Conservation (phyloP, 2,888 invertebrate genomes). For the Agrypnus murinus region DNA sequence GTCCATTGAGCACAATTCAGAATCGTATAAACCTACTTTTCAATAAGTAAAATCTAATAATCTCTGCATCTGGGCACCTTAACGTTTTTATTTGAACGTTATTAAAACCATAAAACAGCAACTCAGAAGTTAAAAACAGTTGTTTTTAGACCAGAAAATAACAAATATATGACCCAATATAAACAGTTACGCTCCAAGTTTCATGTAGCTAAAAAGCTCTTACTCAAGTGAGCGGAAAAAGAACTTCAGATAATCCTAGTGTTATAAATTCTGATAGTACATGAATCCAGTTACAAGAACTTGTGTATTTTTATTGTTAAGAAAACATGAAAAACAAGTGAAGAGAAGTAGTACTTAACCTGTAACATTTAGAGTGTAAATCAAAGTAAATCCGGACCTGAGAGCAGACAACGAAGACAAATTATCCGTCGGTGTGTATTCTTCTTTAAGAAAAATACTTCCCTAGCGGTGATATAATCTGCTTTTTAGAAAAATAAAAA, state of each 20-base stretch:
- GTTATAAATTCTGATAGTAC: constrained; percentile 21
- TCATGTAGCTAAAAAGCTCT: too few relatives aligned
- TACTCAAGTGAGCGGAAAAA: too few relatives aligned
- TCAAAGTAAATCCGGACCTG: constrained; percentile 61
- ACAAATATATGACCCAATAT: too few relatives aligned
- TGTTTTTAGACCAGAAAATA: too few relatives aligned
- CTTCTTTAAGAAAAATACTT: constrained; percentile 48
- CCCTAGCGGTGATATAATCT: constrained; percentile 38
- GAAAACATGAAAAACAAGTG: constrained; percentile 35
- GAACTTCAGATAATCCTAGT: constrained; percentile 8
- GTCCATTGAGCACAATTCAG: too few relatives aligned
- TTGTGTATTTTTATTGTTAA: constrained; percentile 37
- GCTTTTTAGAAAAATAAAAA: constrained; percentile 32
- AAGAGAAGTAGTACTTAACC: constrained; percentile 44
- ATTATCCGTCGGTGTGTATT: constrained; percentile 60
- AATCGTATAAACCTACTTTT: too few relatives aligned
- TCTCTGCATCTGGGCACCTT: too few relatives aligned
- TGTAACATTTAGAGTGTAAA: constrained; percentile 57
- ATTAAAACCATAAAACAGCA: too few relatives aligned
- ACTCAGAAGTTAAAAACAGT: too few relatives aligned
- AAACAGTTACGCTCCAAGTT: too few relatives aligned
- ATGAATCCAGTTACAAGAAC: constrained; percentile 15
- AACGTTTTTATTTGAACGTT: too few relatives aligned
- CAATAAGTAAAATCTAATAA: too few relatives aligned
- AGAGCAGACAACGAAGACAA: constrained; percentile 63